Evolutionary conservation across 2,797 vertebrate genomes (phyloP).

Genomic region (Catharus ustulatus): DNA sequence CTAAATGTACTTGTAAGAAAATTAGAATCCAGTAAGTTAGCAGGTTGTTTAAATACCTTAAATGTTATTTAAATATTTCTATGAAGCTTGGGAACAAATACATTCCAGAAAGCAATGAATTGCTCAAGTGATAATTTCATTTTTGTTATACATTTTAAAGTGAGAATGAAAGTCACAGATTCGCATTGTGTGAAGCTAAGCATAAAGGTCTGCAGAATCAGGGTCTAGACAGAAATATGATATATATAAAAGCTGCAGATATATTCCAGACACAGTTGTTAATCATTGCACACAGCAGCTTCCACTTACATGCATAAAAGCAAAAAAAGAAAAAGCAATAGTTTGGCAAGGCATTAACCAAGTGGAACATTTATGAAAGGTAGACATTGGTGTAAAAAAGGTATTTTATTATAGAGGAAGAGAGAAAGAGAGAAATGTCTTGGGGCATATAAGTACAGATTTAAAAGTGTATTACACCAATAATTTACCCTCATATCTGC

Average conservation of each 20-base stretch:
- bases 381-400: neutral
- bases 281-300: neutral
- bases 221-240: neutral
- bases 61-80: constrained; percentile 26
- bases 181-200: neutral
- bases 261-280: constrained; percentile 1
- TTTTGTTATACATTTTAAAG: constrained; percentile 16
- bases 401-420: neutral
- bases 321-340: neutral
- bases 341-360: neutral
- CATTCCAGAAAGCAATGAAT: neutral
- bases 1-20: neutral
- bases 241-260: neutral
- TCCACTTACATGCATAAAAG: neutral
- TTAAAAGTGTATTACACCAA: neutral
- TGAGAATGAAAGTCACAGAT: neutral
- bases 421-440: neutral
- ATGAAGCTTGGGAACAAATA: neutral
- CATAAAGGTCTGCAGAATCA: constrained; percentile 33
- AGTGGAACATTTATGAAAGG: neutral
- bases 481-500: constrained; percentile 22
- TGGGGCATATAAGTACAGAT: neutral
- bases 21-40: constrained; percentile 8
- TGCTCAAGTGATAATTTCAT: constrained; percentile 30
- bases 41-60: constrained; percentile 12